These are phyloP conservation scores for Scaptomyza parva DNA, from an alignment of 2,888 invertebrate genomes.

Conservation along the genomic window DNA sequence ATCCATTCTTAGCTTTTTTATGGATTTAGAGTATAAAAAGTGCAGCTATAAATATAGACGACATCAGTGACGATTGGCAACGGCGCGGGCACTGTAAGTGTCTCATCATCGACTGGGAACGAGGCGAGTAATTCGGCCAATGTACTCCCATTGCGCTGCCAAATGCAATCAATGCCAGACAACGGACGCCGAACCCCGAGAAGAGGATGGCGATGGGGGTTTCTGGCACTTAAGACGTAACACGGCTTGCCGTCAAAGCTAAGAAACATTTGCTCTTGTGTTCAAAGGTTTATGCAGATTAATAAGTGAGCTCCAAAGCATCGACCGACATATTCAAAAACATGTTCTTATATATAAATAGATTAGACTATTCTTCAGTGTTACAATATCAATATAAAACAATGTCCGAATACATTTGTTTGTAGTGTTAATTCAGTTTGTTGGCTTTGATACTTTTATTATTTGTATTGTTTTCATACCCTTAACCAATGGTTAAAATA, in stretches of 20 bases:
- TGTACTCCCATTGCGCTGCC: constrained; percentile 57
- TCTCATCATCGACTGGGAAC: constrained; percentile 41
- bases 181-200: constrained; percentile 10
- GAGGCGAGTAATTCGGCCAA: constrained; percentile 38
- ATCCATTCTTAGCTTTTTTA: too few relatives aligned
- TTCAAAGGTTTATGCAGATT: constrained; percentile 61
- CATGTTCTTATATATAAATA: constrained; percentile 1
- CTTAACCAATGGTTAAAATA: too few relatives aligned
- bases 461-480: too few relatives aligned
- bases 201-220: neutral
- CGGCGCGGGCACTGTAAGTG: constrained; percentile 58
- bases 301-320: constrained; percentile 38
- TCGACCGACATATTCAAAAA: constrained; percentile 30
- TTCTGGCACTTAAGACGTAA: constrained; percentile 46
- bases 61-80: constrained; percentile 54
- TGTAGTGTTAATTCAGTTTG: neutral
- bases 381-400: neutral
- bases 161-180: constrained; percentile 63
- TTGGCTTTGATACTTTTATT: neutral
- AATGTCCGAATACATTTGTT: too few relatives aligned
- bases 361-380: constrained; percentile 10
- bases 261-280: constrained; percentile 43
- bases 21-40: constrained; percentile 41
- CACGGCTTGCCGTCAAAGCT: constrained; percentile 50
- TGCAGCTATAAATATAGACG: constrained; percentile 72